A percentile compares a stretch with the other conserved stretches of the same genome.
These are phyloP conservation scores for Cerceris rybyensis DNA, from an alignment of 2,888 invertebrate species.

Conservation along the genomic window DNA sequence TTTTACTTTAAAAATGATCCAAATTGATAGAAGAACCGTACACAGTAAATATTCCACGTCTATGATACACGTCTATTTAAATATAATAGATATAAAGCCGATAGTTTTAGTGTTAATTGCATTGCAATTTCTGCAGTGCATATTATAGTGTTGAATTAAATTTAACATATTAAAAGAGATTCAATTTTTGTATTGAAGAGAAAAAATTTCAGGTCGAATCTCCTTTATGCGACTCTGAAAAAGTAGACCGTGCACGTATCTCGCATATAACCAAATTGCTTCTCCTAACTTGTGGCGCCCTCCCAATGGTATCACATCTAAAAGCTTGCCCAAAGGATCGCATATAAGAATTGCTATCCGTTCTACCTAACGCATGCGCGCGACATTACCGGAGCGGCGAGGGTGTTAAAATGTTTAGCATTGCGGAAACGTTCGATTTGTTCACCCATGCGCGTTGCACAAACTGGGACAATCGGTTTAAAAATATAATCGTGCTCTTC, in stretches of 20 bases:
- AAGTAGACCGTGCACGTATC: slow-evolving; percentile 8
- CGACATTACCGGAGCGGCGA: slow-evolving; percentile 14
- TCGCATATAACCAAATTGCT: slow-evolving; percentile 48
- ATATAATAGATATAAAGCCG: no score
- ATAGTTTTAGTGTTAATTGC: no score
- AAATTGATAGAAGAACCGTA: no score
- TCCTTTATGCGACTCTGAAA: neutral
- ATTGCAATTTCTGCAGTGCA: no score
- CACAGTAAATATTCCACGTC: no score
- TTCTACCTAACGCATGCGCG: slow-evolving; percentile 32
- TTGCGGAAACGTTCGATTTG: slow-evolving; percentile 54
- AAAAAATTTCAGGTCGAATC: no score
- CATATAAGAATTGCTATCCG: slow-evolving; percentile 49
- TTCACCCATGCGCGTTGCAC: slow-evolving; percentile 51
- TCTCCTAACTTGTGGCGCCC: slow-evolving; percentile 65
- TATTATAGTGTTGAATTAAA: neutral
- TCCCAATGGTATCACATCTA: slow-evolving; percentile 60
- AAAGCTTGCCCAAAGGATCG: slow-evolving; percentile 50
- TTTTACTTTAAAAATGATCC: no score
- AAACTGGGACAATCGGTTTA: slow-evolving; percentile 9
- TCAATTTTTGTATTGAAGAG: neutral
- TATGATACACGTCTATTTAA: no score
- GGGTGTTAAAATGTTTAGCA: slow-evolving; percentile 54
- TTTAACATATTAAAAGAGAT: neutral
- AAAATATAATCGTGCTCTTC: slow-evolving; percentile 6